These are phyloP conservation scores for Knipowitschia caucasica DNA, from an alignment of 2,797 vertebrate genomes.

Conservation along the genomic window DNA sequence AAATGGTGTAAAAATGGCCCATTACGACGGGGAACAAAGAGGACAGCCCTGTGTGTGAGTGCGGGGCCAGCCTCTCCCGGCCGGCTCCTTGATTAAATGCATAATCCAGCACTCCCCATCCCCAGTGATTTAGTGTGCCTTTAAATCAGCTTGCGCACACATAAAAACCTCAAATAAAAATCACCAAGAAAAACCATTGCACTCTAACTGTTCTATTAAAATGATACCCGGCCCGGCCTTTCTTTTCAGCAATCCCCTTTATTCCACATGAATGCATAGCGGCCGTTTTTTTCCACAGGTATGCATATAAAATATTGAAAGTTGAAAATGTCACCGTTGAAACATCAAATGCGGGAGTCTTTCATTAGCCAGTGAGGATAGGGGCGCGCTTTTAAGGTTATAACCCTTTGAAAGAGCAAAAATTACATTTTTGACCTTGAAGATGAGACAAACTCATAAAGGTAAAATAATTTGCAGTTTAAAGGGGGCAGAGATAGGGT, in stretches of 20 bases:
- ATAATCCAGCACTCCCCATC: conserved; percentile 82
- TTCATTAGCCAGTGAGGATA: conserved; percentile 84
- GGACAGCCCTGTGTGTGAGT: conserved; percentile 62
- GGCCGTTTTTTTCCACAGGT: conserved; percentile 80
- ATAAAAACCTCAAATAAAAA: conserved; percentile 87
- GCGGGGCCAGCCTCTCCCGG: conserved; percentile 77
- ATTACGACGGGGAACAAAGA: conserved; percentile 71
- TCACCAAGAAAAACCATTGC: conserved; percentile 83
- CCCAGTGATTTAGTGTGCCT: conserved; percentile 82
- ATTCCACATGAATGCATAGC: conserved; percentile 87
- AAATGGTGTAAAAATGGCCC: conserved; percentile 73
- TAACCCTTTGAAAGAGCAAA: conserved; percentile 90
- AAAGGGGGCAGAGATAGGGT: conserved; percentile 82
- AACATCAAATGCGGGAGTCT: conserved; percentile 84
- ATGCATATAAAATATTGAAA: conserved; percentile 88
- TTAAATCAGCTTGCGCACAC: conserved; percentile 85
- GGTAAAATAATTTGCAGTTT: conserved; percentile 87
- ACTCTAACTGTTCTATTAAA: conserved; percentile 86
- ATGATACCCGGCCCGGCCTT: conserved; percentile 78
- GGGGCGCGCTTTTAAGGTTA: conserved; percentile 86
- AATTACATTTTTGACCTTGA: conserved; percentile 90
- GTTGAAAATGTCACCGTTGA: conserved; percentile 87
- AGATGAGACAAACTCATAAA: conserved; percentile 89
- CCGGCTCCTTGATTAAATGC: conserved; percentile 87
- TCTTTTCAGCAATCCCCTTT: conserved; percentile 83